phyloP scores from a whole-genome alignment of 1,140 invertebrate genomes.

The Drosophila eugracilis region DNA sequence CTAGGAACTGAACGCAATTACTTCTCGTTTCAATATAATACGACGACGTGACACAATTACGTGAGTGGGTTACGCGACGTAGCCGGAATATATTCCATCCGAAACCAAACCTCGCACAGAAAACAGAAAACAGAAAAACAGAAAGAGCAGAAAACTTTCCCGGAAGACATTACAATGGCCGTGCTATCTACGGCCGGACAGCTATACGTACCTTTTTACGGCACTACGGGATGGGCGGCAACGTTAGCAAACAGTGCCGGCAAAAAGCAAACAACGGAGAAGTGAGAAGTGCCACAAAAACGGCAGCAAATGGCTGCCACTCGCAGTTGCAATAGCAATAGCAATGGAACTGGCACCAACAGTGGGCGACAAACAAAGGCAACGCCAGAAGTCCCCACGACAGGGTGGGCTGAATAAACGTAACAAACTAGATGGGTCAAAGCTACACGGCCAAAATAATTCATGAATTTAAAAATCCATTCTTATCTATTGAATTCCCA shows the following conservation, averaged over 20 bases:
- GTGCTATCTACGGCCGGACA: slow-evolving; percentile 37
- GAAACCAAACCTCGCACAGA: slow-evolving; percentile 1
- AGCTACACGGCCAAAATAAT: background rate
- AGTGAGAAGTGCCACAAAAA: slow-evolving; percentile 50
- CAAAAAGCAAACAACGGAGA: slow-evolving; percentile 49
- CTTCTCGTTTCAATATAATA: slow-evolving; percentile 39
- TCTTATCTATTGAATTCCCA: too few relatives aligned
- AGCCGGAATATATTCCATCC: slow-evolving; percentile 8
- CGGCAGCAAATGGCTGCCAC: slow-evolving; percentile 49
- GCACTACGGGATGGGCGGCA: background rate
- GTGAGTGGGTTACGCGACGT: slow-evolving; percentile 37
- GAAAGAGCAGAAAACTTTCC: background rate
- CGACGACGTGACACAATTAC: slow-evolving; percentile 41
- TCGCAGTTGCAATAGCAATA: slow-evolving; percentile 23
- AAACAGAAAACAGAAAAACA: background rate
- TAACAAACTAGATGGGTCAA: slow-evolving; percentile 1
- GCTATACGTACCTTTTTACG: slow-evolving; percentile 26
- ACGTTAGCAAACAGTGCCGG: slow-evolving; percentile 37
- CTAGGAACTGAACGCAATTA: slow-evolving; percentile 20
- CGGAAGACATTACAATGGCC: slow-evolving; percentile 26
- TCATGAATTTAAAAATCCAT: background rate
- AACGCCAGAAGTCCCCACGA: slow-evolving; percentile 1
- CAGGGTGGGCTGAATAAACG: slow-evolving; percentile 4
- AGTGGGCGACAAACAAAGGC: slow-evolving; percentile 3
- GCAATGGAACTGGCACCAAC: background rate